Evolutionary conservation across 1,140 invertebrate species (phyloP).

Genomic region (Heliothis subflexa): DNA sequence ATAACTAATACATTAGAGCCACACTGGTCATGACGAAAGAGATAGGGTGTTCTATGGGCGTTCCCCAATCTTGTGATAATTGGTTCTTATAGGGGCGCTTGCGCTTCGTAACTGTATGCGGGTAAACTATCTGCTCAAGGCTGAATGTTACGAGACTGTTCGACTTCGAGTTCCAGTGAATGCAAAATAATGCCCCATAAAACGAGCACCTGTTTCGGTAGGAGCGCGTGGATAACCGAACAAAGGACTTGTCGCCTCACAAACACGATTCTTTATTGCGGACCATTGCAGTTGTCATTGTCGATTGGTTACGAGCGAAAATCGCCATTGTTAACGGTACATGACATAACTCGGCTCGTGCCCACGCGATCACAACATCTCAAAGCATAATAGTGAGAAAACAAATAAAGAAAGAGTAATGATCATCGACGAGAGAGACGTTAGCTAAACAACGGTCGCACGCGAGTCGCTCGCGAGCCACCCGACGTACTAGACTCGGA

Average conservation of each 20-base stretch:
- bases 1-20: not conserved
- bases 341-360: constrained; percentile 67
- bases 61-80: constrained; percentile 63
- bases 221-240: constrained; percentile 54
- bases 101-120: constrained; percentile 68
- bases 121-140: constrained; percentile 52
- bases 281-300: constrained; percentile 65
- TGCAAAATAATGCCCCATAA: constrained; percentile 55
- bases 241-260: constrained; percentile 54
- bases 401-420: constrained; percentile 50
- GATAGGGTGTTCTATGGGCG: too few species aligned
- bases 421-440: constrained; percentile 39
- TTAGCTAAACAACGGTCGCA: constrained; percentile 16
- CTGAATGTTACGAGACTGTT: constrained; percentile 22
- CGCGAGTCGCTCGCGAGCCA: constrained; percentile 40
- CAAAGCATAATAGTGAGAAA: constrained; percentile 49
- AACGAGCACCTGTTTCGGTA: constrained; percentile 61
- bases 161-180: constrained; percentile 44
- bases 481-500: constrained; percentile 51
- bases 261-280: constrained; percentile 58
- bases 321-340: constrained; percentile 63
- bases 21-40: constrained; percentile 47
- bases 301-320: constrained; percentile 63
- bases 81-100: constrained; percentile 68
- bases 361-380: constrained; percentile 56